Base-by-base conservation (phyloP, 2,888 invertebrate species). In the Habroteleia sp. region DNA sequence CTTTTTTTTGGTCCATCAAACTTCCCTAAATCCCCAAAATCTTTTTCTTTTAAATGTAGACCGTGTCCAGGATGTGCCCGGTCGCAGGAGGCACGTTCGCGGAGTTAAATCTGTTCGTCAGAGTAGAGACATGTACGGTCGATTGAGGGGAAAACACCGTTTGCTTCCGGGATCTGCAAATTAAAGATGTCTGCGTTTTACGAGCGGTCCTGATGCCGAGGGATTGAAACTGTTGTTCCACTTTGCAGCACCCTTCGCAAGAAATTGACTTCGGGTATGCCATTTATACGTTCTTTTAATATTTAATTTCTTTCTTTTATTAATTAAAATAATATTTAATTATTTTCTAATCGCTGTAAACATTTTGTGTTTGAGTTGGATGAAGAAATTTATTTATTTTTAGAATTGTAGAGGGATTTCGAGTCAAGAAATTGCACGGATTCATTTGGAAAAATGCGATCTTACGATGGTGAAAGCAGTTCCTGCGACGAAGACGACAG, bases 401-500 rank as follows among this genome's bases (percentile, higher is more conserved):
- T n/a, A n/a, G n/a, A n/a, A n/a, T n/a, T n/a, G n/a, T n/a, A n/a
- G n/a, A n/a, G n/a, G n/a, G n/a, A n/a, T n/a, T n/a, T n/a, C n/a
- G n/a, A n/a, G n/a, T n/a, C n/a, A n/a, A n/a, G n/a, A n/a, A n/a
- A n/a, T n/a, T n/a, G n/a, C n/a, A n/a, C n/a, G n/a, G n/a, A n/a
- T n/a, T n/a, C n/a, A n/a, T n/a, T n/a, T 27, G n/a, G n/a, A 1
- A 46, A 74, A 66, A 88, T 88, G 88, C 83, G 88, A 63, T 88
- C 88, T 1, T 88, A 88, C 78, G 88, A 88, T 79, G 88, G 88
- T 4, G 88, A 88, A 76, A 88, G 88, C 71, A 88, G 88, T 72
- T 88, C 88, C 29, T 87, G 87, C 16, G 88, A 88, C 33, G 88
- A 88, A 56, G 88, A 88, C 54, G 88, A 88, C 41, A 80, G 85